Evolutionary conservation across 1,140 invertebrate genomes (phyloP).

Genomic region (Hyles euphorbiae): DNA sequence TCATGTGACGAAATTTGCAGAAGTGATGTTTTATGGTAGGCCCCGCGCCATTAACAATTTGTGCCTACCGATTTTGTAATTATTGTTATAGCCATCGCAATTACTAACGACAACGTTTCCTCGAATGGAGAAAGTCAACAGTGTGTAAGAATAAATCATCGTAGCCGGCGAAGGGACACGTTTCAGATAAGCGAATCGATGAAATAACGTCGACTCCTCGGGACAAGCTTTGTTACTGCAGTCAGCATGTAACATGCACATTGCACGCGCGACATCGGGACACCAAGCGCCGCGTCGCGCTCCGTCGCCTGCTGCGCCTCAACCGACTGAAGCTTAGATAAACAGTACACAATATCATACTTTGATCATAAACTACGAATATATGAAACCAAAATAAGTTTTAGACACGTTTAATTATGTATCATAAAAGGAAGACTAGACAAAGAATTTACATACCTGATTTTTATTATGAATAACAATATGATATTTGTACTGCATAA

Average conservation of each 20-base stretch:
- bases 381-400: too few relatives aligned
- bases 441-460: too few relatives aligned
- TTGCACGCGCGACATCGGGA: conserved; percentile 18
- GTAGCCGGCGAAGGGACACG: conserved; percentile 42
- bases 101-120: conserved; percentile 39
- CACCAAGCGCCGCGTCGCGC: neutral
- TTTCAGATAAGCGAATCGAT: conserved; percentile 59
- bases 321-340: neutral
- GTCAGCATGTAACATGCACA: conserved; percentile 43
- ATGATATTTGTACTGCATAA: neutral
- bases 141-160: conserved; percentile 60
- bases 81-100: conserved; percentile 33
- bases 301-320: conserved; percentile 11
- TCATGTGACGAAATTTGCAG: neutral
- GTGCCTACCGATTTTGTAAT: conserved; percentile 20
- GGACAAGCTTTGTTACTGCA: conserved; percentile 33
- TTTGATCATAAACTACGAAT: too few relatives aligned
- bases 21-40: conserved; percentile 1
- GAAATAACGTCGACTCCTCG: conserved; percentile 46
- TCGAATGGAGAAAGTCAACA: conserved; percentile 41
- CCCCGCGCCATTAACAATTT: neutral
- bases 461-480: too few relatives aligned
- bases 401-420: too few relatives aligned
- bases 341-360: neutral
- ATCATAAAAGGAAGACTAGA: too few relatives aligned